Evolutionary conservation across 2,797 vertebrate genomes (phyloP).

Genomic region (Alfaro cultratus): DNA sequence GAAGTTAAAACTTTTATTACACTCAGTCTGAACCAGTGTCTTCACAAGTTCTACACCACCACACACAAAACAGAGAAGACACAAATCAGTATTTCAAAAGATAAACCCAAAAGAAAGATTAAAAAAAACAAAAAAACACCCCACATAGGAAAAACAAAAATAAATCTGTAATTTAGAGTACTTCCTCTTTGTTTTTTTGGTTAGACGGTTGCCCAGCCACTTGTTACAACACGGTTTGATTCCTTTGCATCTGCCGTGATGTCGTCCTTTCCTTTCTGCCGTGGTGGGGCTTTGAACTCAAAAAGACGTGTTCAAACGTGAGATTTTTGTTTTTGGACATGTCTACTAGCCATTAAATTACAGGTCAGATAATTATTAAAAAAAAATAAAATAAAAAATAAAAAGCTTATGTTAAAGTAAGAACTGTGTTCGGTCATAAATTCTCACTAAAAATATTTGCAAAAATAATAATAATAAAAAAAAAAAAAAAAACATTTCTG

Average conservation of each 20-base stretch:
- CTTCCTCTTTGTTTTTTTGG: slow-evolving; percentile 51
- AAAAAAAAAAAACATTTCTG: slow-evolving; percentile 24
- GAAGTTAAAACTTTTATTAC: slow-evolving; percentile 55
- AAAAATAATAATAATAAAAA: slow-evolving; percentile 30
- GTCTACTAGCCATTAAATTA: too few relatives aligned
- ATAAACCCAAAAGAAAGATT: slow-evolving; percentile 63
- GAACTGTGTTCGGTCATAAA: slow-evolving; percentile 79
- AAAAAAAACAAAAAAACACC: slow-evolving; percentile 58
- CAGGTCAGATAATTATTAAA: too few relatives aligned
- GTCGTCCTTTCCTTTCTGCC: slow-evolving; percentile 23
- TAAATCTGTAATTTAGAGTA: slow-evolving; percentile 59
- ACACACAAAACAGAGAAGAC: slow-evolving; percentile 53
- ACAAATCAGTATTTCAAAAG: slow-evolving; percentile 63
- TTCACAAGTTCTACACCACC: slow-evolving; percentile 57
- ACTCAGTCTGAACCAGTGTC: slow-evolving; percentile 59
- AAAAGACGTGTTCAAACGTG: slow-evolving; percentile 37
- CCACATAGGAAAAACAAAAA: slow-evolving; percentile 57
- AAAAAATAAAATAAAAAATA: neutral
- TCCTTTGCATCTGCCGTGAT: slow-evolving; percentile 20
- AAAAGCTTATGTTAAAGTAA: slow-evolving; percentile 73
- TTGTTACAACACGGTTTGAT: slow-evolving; percentile 23
- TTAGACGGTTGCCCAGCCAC: slow-evolving; percentile 46
- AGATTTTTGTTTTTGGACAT: slow-evolving; percentile 24
- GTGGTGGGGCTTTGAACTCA: slow-evolving; percentile 26
- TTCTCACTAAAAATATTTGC: slow-evolving; percentile 45